Evolutionary conservation across 2,797 vertebrate species (phyloP).

Genomic region (Miichthys miiuy): DNA sequence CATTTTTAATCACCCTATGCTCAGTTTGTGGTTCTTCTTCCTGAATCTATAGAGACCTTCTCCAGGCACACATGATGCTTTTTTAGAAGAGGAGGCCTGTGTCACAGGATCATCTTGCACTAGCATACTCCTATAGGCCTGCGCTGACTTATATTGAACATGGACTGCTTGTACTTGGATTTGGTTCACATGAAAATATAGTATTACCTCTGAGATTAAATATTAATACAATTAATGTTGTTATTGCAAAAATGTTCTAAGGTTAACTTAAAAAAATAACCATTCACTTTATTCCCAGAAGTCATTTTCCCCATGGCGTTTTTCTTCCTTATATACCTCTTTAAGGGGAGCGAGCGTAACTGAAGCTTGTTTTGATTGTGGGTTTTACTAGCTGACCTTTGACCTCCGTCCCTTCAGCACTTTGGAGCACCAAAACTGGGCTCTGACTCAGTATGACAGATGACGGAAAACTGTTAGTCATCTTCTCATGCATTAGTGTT

Average conservation of each 20-base stretch:
- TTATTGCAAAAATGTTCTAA: neutral
- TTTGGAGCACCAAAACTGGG: slow-evolving; percentile 37
- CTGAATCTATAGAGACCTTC: neutral
- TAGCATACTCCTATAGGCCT: neutral
- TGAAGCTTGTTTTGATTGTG: slow-evolving; percentile 18
- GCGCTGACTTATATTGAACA: neutral
- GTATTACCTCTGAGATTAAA: neutral
- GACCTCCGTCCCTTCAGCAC: slow-evolving; percentile 75
- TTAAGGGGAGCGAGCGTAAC: neutral
- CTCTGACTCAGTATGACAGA: slow-evolving; percentile 62
- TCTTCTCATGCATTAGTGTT: slow-evolving; percentile 19
- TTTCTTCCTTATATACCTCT: slow-evolving; percentile 3
- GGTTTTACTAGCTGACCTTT: slow-evolving; percentile 52
- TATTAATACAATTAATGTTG: too few relatives aligned
- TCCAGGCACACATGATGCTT: neutral
- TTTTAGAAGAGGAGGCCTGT: neutral
- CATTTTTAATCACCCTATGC: neutral
- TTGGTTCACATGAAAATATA: neutral
- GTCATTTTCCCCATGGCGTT: neutral
- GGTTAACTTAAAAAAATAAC: neutral
- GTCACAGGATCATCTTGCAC: neutral
- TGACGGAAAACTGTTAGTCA: slow-evolving; percentile 43
- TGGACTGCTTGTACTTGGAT: neutral
- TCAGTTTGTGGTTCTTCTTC: neutral
- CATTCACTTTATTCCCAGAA: neutral